Base-by-base conservation (phyloP, 2,888 invertebrate genomes). In the Watsonalla cultraria region DNA sequence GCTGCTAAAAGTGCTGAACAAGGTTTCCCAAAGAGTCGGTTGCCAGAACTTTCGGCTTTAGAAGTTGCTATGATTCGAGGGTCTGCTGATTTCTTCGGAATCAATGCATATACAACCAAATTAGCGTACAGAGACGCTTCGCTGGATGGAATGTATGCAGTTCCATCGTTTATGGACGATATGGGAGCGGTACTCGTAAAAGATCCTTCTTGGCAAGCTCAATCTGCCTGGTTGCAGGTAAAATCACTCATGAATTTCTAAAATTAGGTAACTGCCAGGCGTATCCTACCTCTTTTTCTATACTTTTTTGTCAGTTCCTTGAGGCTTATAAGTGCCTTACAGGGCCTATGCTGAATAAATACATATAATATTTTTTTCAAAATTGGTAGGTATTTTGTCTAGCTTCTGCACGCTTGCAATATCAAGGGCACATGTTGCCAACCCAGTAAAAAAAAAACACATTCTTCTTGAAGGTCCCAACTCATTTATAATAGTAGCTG, bases 1-100 rank as follows among this genome's bases (percentile, higher is more conserved):
- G 89, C 74, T 0, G 69, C 80, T 7, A 86, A 92, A 37, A 94
- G 94, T 59, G 82, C 82, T 24, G 84, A 86, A 48, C 93, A 94
- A 73, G 92, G 92, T 6, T 93, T 85, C 54, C 70, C 82, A 0
- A 75, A 82, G 39, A 93, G 94, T 0, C 91, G 94, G 11, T 78
- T 95, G 5, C 93, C 93, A 0, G 77, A 74, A 55, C 91, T 94
- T 35, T 88, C 92, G 0, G 57, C 75, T 0, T 81, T 88, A 11
- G 94, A 95, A 84, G 90, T 94, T 5, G 72, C 82, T 39, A 75
- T 85, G 24, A 92, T 95, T 47, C 86, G 84, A 33, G 93, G 92
- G 4, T 92, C 94, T 5, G 89, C 93, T 0, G 95, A 95, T 72
- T 94, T 94, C 76, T 83, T 95, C 37, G 94, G 94, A 0, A 63